phyloP scores from a whole-genome alignment of 2,888 invertebrate genomes.

The Cataglyphis altisquamis region DNA sequence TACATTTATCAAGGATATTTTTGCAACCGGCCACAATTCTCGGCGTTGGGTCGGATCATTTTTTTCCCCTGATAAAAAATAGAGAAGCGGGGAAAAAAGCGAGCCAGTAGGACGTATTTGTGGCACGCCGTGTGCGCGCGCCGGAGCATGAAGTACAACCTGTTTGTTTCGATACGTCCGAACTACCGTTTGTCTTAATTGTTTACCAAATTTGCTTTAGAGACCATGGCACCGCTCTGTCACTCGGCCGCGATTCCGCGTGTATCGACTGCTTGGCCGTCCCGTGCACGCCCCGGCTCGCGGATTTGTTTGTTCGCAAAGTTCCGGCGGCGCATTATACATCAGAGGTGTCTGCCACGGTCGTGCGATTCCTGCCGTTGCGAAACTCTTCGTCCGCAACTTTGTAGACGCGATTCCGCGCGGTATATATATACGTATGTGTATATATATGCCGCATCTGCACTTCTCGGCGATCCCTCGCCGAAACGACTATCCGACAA shows the following conservation, averaged over 20 bases:
- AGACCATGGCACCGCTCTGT: slow-evolving; percentile 68
- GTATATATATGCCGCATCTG: slow-evolving; percentile 75
- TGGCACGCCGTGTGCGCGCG: slow-evolving; percentile 48
- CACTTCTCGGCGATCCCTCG: slow-evolving; percentile 70
- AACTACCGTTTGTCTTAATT: slow-evolving; percentile 74
- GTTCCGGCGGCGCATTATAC: slow-evolving; percentile 83
- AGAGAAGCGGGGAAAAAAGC: slow-evolving; percentile 36
- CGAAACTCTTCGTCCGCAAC: slow-evolving; percentile 82
- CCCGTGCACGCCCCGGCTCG: slow-evolving; percentile 74
- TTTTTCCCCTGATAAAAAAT: slow-evolving; percentile 39
- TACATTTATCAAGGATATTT: slow-evolving; percentile 69
- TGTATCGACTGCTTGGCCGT: slow-evolving; percentile 77
- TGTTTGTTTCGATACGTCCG: slow-evolving; percentile 75
- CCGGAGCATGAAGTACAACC: slow-evolving; percentile 44
- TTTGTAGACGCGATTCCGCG: slow-evolving; percentile 79
- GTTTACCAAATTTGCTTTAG: slow-evolving; percentile 75
- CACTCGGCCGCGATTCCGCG: slow-evolving; percentile 63
- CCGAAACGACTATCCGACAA: slow-evolving; percentile 68
- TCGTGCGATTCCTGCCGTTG: slow-evolving; percentile 83
- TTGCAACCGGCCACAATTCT: slow-evolving; percentile 53
- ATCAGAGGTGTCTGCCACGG: slow-evolving; percentile 79
- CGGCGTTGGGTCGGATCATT: slow-evolving; percentile 10
- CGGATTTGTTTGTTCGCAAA: slow-evolving; percentile 85
- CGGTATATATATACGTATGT: slow-evolving; percentile 3
- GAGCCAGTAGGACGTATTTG: slow-evolving; percentile 67